Conservation (phyloP, 1,140 invertebrate species). For the Rhynchophorus ferrugineus region DNA sequence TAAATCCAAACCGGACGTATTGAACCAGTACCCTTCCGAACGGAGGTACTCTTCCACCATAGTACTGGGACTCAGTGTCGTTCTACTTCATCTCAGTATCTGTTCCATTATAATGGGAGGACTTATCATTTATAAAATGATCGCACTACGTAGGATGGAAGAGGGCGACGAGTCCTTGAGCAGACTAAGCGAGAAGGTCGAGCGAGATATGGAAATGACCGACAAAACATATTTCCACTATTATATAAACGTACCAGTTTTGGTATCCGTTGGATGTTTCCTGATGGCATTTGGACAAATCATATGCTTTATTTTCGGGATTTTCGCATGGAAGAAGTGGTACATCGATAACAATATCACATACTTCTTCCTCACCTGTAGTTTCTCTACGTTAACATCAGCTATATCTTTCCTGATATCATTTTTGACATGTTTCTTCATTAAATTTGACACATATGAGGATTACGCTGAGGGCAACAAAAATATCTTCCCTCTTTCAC, state of each 20-base stretch:
- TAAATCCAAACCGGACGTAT: conserved; percentile 12
- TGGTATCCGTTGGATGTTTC: conserved; percentile 23
- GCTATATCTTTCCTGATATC: conserved; percentile 29
- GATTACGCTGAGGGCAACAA: neutral
- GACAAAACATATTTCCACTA: conserved; percentile 12
- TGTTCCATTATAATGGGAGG: conserved; percentile 41
- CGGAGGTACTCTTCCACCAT: conserved; percentile 58
- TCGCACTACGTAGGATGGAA: conserved; percentile 7
- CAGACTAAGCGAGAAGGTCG: conserved; percentile 13
- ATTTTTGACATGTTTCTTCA: conserved; percentile 11
- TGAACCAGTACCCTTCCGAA: conserved; percentile 44
- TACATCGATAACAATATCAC: conserved; percentile 58
- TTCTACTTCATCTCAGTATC: conserved; percentile 50
- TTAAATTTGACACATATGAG: conserved; percentile 14
- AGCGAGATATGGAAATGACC: conserved; percentile 13
- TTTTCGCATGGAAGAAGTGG: conserved; percentile 55
- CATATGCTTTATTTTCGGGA: conserved; percentile 46
- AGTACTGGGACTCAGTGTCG: conserved; percentile 52
- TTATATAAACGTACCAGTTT: conserved; percentile 24
- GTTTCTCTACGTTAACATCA: conserved; percentile 44
- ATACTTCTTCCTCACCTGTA: conserved; percentile 49
- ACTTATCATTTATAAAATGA: conserved; percentile 27
- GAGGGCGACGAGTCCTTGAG: neutral
- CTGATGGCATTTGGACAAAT: conserved; percentile 40
- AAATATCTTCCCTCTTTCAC: conserved; percentile 12